A percentile compares a stretch with the other conserved stretches of the same genome.
phyloP scores from a whole-genome alignment of 2,888 invertebrate genomes.

The Trypoxylon attenuatum region DNA sequence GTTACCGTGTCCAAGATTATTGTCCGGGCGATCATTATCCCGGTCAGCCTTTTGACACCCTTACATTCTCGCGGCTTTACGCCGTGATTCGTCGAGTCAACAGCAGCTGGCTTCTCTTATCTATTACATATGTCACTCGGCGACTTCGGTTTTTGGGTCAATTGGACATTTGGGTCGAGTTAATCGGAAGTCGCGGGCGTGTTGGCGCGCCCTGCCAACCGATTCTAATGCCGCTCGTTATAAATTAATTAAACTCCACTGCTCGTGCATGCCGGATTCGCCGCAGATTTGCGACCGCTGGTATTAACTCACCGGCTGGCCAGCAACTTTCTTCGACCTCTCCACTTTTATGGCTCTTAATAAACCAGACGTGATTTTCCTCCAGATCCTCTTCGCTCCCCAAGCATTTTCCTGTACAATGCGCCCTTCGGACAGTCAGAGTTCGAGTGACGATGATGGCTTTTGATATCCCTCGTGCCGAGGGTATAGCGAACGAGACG shows the following conservation, averaged over 20 bases:
- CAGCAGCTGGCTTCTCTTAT: slow-evolving; percentile 52
- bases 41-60: too few species aligned
- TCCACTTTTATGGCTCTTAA: not conserved
- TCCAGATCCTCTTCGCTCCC: too few species aligned
- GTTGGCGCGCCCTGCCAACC: too few species aligned
- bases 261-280: slow-evolving; percentile 5
- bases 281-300: slow-evolving; percentile 1
- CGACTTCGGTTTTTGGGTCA: slow-evolving; percentile 48
- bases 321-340: not conserved
- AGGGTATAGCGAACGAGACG: too few species aligned
- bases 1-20: too few species aligned
- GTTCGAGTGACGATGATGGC: too few species aligned
- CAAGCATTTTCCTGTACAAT: not conserved
- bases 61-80: slow-evolving; percentile 29
- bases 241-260: slow-evolving; percentile 37
- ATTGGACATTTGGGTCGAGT: slow-evolving; percentile 49
- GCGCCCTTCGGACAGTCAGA: too few species aligned
- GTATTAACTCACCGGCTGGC: not conserved
- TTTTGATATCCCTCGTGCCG: too few species aligned
- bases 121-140: slow-evolving; percentile 52
- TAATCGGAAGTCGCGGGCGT: slow-evolving; percentile 38
- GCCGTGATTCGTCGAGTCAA: slow-evolving; percentile 47
- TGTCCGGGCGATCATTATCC: not conserved
- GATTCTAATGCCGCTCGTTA: slow-evolving; percentile 28
- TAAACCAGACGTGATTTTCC: not conserved